Base-by-base conservation (phyloP, 1,140 invertebrate species). In the Papilio xuthus region DNA sequence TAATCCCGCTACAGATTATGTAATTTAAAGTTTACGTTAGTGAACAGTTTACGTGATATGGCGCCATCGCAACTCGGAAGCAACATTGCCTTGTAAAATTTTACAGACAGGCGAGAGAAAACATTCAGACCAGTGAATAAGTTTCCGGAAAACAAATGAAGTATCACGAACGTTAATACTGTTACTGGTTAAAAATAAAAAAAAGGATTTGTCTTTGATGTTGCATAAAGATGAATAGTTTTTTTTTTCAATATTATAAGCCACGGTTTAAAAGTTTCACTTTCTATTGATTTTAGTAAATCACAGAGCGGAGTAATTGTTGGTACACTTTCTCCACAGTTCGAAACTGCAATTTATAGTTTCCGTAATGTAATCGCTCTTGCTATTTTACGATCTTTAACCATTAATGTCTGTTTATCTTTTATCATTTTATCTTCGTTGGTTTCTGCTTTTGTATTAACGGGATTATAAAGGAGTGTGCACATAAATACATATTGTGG, bases 341-440 rank as follows among this genome's bases (percentile, higher is more conserved):
- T 47, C 37, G 10, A 44, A 42, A 41, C n/a, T 47, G 71, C 71
- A 47, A 26, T 73, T 73, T 73, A 47, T 73, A 20, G 20, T 73
- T 44, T 73, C 71, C 42, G 71, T 50, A 73, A 73, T 20, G 37
- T 26, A 47, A 44, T 44, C 41, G 71, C 71, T 71, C 37, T 37
- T 20, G 37, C 28, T 73, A 50, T 73, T 47, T 44, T 47, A 73
- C 20, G 42, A 44, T 73, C 4, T 67, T 67, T 67, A 15, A 63
- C 13, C 60, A 13, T 63, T 28, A 28, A 60, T 67, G 26, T 67
- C 60, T 67, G 13, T 67, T 67, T 32, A 67, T 67, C 60, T 63
- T 63, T 63, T 56, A 50, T 8, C 12, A 26, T 28, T 63, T 26
- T 26, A 60, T 60, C n/a, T 60, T 12, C 20, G 60, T 67, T 67